Evolutionary conservation across 2,797 vertebrate genomes (phyloP).

Genomic region (Betta splendens): DNA sequence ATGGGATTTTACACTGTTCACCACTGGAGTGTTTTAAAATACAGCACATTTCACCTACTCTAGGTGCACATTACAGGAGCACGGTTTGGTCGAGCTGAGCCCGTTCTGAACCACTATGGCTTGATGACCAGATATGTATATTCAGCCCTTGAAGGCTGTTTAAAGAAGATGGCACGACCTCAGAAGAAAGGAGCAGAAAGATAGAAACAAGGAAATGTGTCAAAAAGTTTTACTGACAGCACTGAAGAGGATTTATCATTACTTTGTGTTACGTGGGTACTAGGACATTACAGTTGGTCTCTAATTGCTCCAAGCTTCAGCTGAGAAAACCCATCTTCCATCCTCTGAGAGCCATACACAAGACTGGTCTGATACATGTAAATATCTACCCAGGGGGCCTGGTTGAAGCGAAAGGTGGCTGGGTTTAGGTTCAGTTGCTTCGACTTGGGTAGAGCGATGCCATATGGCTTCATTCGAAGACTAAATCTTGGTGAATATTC

Average conservation of each 20-base stretch:
- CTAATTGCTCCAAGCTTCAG: conserved; percentile 39
- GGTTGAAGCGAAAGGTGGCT: conserved; percentile 40
- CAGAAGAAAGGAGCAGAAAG: conserved; percentile 14
- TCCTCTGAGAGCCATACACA: conserved; percentile 57
- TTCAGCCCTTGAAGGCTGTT: conserved; percentile 15
- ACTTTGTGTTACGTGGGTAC: conserved; percentile 33
- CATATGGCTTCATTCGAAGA: conserved; percentile 19
- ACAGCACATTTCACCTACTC: no score
- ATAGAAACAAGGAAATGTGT: background rate
- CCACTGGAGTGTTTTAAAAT: no score
- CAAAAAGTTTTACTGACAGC: conserved; percentile 7
- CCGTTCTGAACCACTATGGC: conserved; percentile 37
- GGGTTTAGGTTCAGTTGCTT: conserved; percentile 36
- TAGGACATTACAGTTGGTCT: conserved; percentile 35
- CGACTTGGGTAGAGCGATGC: conserved; percentile 20
- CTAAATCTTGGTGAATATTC: conserved; percentile 21
- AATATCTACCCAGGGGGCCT: conserved; percentile 50
- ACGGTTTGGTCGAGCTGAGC: conserved; percentile 53
- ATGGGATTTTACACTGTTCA: background rate
- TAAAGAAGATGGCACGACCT: conserved; percentile 17
- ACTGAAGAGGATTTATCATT: conserved; percentile 44
- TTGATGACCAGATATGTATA: conserved; percentile 33
- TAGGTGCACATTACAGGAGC: conserved; percentile 54
- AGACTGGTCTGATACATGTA: conserved; percentile 62
- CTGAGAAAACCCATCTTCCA: conserved; percentile 62